Percentiles rank a stretch among this genome's conserved stretches.
Evolutionary conservation across 2,113 vertebrate species (phyloP).

Genomic region (Empidonax alnorum): DNA sequence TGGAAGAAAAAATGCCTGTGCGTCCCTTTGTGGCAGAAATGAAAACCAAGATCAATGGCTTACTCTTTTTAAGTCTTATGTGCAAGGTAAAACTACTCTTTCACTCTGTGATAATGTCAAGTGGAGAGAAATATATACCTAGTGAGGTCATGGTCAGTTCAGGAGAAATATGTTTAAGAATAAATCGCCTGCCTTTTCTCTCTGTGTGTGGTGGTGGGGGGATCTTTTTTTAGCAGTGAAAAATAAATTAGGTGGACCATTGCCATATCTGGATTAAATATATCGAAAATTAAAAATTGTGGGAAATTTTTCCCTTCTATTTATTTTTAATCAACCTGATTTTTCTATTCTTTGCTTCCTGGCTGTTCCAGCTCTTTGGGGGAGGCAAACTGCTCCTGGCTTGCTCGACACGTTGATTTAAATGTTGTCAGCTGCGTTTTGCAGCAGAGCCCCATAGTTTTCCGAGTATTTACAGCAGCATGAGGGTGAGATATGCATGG

Average conservation of each 20-base stretch:
- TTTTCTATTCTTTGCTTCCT: neutral
- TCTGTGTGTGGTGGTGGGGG: neutral
- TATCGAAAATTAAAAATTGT: neutral
- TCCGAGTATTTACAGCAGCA: neutral
- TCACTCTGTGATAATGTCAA: constrained; percentile 69
- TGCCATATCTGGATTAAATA: neutral
- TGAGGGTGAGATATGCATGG: neutral
- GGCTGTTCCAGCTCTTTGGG: neutral
- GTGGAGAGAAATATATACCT: constrained; percentile 60
- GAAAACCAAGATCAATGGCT: constrained; percentile 69
- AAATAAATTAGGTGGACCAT: neutral
- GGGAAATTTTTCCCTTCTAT: neutral
- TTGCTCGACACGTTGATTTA: constrained; percentile 30
- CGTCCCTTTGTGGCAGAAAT: constrained; percentile 59
- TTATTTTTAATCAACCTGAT: neutral
- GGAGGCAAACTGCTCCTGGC: neutral
- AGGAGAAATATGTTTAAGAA: constrained; percentile 60
- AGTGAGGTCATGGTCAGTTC: constrained; percentile 65
- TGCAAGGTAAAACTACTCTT: constrained; percentile 69
- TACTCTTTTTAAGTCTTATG: constrained; percentile 51
- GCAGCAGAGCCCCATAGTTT: neutral
- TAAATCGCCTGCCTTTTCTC: constrained; percentile 22
- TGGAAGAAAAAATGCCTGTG: constrained; percentile 49
- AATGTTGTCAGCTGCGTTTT: constrained; percentile 1
- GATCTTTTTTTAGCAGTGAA: neutral